Conservation (phyloP, 2,797 vertebrate species). For the Lindbergichthys nudifrons region DNA sequence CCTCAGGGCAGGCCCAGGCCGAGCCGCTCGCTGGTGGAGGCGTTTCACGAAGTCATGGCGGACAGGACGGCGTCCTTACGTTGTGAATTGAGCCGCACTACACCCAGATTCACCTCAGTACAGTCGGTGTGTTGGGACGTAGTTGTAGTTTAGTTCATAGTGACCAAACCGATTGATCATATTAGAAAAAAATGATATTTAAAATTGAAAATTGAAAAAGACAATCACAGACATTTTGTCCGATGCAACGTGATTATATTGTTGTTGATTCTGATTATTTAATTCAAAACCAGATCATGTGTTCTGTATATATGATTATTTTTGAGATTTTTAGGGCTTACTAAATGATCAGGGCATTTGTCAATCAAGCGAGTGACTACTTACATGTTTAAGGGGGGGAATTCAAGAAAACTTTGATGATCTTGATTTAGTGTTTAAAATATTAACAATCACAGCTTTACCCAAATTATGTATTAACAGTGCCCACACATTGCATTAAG, state of each 20-base stretch:
- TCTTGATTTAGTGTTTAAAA: not conserved
- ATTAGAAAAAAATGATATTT: slow-evolving; percentile 6
- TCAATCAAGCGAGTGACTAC: not conserved
- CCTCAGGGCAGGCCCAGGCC: slow-evolving; percentile 58
- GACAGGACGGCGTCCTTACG: slow-evolving; percentile 71
- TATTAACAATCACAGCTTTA: not conserved
- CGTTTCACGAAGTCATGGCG: slow-evolving; percentile 79
- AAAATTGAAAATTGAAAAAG: not conserved
- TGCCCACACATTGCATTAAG: not conserved
- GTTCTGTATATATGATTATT: not conserved
- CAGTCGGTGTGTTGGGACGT: slow-evolving; percentile 78
- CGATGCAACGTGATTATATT: not conserved
- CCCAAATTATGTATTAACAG: not conserved
- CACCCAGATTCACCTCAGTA: slow-evolving; percentile 47
- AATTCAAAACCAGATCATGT: not conserved
- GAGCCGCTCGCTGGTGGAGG: slow-evolving; percentile 83
- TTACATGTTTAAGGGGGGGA: not conserved
- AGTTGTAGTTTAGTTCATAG: slow-evolving; percentile 50
- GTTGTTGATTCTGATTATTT: not conserved
- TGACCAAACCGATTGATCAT: not conserved
- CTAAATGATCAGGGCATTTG: not conserved
- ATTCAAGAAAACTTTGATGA: not conserved
- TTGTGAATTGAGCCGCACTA: slow-evolving; percentile 44
- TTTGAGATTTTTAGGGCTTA: not conserved
- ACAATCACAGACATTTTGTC: not conserved